Conservation (phyloP, 2,113 vertebrate species). For the Phalacrocorax aristotelis region DNA sequence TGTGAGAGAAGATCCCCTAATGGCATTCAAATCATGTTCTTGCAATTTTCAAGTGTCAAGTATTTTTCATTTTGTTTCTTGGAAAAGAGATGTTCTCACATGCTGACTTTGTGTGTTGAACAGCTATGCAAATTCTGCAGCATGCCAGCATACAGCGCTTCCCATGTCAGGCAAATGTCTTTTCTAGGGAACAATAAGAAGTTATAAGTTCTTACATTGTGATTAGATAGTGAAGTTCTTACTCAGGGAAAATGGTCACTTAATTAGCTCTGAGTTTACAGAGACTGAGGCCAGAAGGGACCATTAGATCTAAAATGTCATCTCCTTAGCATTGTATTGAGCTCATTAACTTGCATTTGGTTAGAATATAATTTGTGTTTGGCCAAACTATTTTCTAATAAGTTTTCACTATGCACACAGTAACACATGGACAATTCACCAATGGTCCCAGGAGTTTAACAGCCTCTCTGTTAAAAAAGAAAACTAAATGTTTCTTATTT, state of each 20-base stretch:
- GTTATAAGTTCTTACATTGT: background rate
- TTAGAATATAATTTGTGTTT: background rate
- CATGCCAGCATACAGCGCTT: slow-evolving; percentile 1
- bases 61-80: slow-evolving; percentile 63
- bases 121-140: slow-evolving; percentile 52
- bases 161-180: slow-evolving; percentile 39
- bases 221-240: background rate
- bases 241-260: background rate
- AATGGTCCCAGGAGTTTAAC: background rate
- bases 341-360: background rate
- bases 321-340: background rate
- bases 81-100: slow-evolving; percentile 27
- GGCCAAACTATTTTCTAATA: background rate
- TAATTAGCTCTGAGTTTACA: background rate
- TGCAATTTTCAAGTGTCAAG: slow-evolving; percentile 62
- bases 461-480: background rate
- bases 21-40: slow-evolving; percentile 65
- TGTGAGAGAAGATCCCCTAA: slow-evolving; percentile 56
- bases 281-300: background rate
- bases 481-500: background rate
- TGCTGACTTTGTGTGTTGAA: slow-evolving; percentile 46
- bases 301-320: background rate
- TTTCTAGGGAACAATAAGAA: slow-evolving; percentile 20
- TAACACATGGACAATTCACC: background rate
- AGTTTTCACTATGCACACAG: background rate